Base-by-base conservation (phyloP, 2,797 vertebrate genomes). In the Sebastolobus altivelis region DNA sequence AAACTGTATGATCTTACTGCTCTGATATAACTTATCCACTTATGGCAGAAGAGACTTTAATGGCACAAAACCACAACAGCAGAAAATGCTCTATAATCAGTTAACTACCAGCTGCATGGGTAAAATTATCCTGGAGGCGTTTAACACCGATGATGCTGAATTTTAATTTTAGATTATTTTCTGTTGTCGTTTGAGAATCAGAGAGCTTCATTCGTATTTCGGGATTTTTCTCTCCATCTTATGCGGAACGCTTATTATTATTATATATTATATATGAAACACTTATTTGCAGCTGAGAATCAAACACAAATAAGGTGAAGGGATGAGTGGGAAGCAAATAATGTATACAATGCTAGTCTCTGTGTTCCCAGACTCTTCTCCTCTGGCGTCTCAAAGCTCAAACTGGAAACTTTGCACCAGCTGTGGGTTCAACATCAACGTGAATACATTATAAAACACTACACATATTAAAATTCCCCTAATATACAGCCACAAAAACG, bases 81-180 rank as follows among this genome's bases (percentile, higher is more conserved):
- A 75, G 62, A 78, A 75, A 83, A 81, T 33, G 29, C 65, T 66
- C 54, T 54, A 65, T 43, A 59, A 79, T 69, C 67, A 59, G 22
- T 59, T 75, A 69, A 73, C 49, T 25, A 80, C 43, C 55, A 78
- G 60, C 62, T 71, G 55, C 49, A 66, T 35, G 67, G 59, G 22
- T 79, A 5, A 77, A 65, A 43, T 74, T 58, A 65, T 71, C 56
- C 61, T 59, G 27, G 16, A 60, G 52, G 43, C 40, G 61, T 71
- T 84, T 65, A 75, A 54, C 65, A 55, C 27, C 67, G 75, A 4
- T 33, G 13, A 72, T 62, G 40, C 6, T 76, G 63, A 73, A 59
- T 68, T 77, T 77, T 63, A 29, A 71, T 55, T 55, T 62, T 31
- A 63, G 54, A 56, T 75, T 18, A 2, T 46, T 33, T 25, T 43